phyloP scores from a whole-genome alignment of 2,797 vertebrate species.

The Catamblyrhynchus diadema region DNA sequence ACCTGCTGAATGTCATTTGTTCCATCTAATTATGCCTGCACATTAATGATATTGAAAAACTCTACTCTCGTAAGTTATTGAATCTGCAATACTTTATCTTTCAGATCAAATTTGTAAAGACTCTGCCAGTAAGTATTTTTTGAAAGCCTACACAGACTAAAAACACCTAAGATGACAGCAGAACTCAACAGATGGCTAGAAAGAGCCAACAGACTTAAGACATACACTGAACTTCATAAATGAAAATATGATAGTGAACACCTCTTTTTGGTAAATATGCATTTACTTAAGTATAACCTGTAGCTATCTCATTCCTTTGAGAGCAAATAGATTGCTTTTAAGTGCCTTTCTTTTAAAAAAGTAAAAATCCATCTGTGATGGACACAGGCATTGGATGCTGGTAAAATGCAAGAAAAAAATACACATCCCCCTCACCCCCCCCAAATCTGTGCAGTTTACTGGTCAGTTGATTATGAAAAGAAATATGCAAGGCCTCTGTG shows the following conservation, averaged over 20 bases:
- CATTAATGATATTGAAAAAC: neutral
- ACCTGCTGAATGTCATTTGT: neutral
- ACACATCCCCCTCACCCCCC: neutral
- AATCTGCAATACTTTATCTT: neutral
- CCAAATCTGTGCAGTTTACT: neutral
- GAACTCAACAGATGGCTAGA: neutral
- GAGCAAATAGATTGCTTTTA: neutral
- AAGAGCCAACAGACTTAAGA: slow-evolving; percentile 9
- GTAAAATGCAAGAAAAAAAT: neutral
- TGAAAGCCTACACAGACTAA: neutral
- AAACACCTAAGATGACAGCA: neutral
- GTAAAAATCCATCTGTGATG: neutral
- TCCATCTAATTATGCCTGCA: neutral
- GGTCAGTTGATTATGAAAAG: neutral
- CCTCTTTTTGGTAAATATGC: neutral
- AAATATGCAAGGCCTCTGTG: neutral
- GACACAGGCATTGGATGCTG: neutral
- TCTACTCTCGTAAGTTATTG: neutral
- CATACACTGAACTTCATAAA: neutral
- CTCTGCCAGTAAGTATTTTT: neutral
- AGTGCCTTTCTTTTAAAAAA: neutral
- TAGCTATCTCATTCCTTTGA: neutral
- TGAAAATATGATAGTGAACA: neutral
- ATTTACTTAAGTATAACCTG: neutral
- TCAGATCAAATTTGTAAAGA: neutral